Conservation (phyloP, 2,113 vertebrate species). For the Taxidea taxus region DNA sequence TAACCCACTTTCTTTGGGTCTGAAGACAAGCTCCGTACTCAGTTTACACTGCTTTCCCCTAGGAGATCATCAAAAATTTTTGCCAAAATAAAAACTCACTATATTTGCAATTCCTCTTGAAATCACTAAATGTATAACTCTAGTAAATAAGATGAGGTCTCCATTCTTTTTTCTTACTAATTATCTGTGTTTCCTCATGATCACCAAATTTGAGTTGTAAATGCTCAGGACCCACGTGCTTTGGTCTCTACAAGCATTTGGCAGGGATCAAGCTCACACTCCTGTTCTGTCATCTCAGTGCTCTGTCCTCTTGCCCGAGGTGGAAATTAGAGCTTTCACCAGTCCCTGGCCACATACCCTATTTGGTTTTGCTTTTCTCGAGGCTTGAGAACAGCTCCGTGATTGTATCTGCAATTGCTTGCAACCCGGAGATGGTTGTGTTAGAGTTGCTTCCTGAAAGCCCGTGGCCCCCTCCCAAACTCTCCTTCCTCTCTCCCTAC, state of each 20-base stretch:
- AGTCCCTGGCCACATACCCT: background rate
- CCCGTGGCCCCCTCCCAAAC: background rate
- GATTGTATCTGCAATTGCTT: background rate
- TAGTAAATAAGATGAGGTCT: background rate
- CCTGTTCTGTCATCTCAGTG: background rate
- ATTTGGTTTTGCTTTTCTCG: background rate
- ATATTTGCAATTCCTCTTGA: background rate
- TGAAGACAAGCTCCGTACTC: background rate
- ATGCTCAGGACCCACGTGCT: background rate
- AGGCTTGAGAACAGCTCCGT: background rate
- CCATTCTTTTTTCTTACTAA: constrained; percentile 14
- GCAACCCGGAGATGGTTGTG: background rate
- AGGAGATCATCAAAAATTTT: background rate
- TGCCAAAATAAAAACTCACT: constrained; percentile 31
- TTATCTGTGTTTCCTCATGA: background rate
- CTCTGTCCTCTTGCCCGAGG: background rate
- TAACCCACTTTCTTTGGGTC: background rate
- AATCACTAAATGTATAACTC: background rate
- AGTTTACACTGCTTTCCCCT: background rate
- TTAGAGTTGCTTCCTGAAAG: background rate
- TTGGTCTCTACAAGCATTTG: background rate
- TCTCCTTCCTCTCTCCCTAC: background rate
- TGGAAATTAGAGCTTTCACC: background rate
- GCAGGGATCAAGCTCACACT: background rate
- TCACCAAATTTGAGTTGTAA: background rate